Evolutionary conservation across 2,888 invertebrate genomes (phyloP).

Genomic region (Pandemis corylana): DNA sequence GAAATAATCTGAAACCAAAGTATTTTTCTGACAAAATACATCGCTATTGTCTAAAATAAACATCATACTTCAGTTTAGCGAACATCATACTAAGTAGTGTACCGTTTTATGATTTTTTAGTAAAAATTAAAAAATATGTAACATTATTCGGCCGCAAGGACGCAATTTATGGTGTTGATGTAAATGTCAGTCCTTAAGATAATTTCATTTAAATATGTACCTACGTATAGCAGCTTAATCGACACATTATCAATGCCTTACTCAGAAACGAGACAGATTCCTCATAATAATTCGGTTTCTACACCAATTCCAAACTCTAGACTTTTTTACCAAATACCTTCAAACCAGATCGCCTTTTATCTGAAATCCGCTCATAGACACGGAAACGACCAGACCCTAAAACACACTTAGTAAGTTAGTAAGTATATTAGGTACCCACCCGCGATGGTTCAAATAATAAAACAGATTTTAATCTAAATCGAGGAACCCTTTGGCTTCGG

Average conservation of each 20-base stretch:
- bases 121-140: too few species aligned
- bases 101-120: too few species aligned
- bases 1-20: too few species aligned
- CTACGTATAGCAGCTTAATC: too few species aligned
- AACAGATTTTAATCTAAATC: constrained; percentile 39
- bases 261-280: not conserved
- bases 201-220: too few species aligned
- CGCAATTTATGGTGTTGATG: too few species aligned
- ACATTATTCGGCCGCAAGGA: too few species aligned
- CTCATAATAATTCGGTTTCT: not conserved
- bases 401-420: not conserved
- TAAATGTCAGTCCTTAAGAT: too few species aligned
- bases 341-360: not conserved
- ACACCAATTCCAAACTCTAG: not conserved
- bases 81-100: too few species aligned
- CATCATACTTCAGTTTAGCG: too few species aligned
- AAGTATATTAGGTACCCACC: constrained; percentile 7
- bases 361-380: not conserved
- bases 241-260: not conserved
- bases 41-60: too few species aligned
- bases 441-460: constrained; percentile 26
- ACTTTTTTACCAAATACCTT: not conserved
- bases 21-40: too few species aligned
- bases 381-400: constrained; percentile 13
- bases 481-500: constrained; percentile 28